phyloP scores from a whole-genome alignment of 2,113 vertebrate genomes.

The Sorex fumeus region DNA sequence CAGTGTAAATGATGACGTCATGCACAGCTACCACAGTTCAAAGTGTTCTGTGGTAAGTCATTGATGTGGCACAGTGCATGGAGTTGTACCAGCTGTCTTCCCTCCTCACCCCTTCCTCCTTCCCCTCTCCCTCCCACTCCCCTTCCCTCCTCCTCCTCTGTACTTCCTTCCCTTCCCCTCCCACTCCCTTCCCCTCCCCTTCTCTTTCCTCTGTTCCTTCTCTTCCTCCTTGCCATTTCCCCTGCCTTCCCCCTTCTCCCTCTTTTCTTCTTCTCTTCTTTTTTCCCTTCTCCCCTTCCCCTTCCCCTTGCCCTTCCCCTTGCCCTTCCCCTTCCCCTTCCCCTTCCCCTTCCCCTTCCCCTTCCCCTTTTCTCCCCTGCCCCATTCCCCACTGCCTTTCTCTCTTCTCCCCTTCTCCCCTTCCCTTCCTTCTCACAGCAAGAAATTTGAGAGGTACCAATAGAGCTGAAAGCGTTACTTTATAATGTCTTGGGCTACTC shows the following conservation, averaged over 20 bases:
- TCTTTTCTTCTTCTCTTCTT: not conserved
- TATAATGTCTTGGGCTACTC: too few species aligned
- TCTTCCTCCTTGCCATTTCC: too few species aligned
- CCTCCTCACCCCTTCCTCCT: not conserved
- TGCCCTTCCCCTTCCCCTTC: not conserved
- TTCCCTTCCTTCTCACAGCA: not conserved
- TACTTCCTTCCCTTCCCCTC: too few species aligned
- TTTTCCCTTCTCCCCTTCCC: not conserved
- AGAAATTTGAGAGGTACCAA: too few species aligned
- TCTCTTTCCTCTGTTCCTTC: too few species aligned
- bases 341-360: too few species aligned
- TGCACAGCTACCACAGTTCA: not conserved
- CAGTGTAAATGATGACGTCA: not conserved
- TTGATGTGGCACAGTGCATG: accelerated
- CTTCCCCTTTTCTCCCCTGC: too few species aligned
- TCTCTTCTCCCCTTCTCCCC: too few species aligned
- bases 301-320: not conserved
- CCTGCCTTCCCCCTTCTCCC: too few species aligned
- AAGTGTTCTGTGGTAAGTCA: not conserved
- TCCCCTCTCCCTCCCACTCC: not conserved
- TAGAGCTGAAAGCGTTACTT: too few species aligned
- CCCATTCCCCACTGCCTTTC: too few species aligned
- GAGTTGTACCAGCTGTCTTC: not conserved
- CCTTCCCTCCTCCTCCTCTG: not conserved
- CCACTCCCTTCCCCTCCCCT: too few species aligned